These are phyloP conservation scores for Drosophila merina DNA, from an alignment of 2,888 invertebrate genomes.

Conservation along the genomic window DNA sequence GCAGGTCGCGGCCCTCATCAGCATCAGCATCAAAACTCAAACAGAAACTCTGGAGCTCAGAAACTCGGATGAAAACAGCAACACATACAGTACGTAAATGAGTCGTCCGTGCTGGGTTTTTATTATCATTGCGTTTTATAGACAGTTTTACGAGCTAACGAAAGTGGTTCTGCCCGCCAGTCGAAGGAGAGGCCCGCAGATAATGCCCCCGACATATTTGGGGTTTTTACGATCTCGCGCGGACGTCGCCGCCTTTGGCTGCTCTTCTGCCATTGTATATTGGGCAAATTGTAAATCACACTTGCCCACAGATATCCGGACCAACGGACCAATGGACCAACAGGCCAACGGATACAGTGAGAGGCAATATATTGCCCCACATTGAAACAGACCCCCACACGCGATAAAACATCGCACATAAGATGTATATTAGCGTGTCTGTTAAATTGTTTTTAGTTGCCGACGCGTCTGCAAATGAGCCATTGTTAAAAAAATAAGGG, in stretches of 20 bases:
- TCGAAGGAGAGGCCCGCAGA: slow-evolving; percentile 46
- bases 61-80: neutral
- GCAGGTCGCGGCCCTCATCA: slow-evolving; percentile 45
- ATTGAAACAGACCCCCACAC: slow-evolving; percentile 44
- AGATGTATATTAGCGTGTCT: slow-evolving; percentile 65
- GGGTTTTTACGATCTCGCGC: slow-evolving; percentile 62
- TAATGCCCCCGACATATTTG: slow-evolving; percentile 52
- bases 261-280: slow-evolving; percentile 50
- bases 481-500: slow-evolving; percentile 52
- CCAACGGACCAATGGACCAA: neutral
- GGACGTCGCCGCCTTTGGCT: slow-evolving; percentile 16
- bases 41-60: slow-evolving; percentile 13
- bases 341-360: neutral
- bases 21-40: slow-evolving; percentile 34
- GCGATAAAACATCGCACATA: slow-evolving; percentile 40
- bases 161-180: slow-evolving; percentile 72
- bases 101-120: slow-evolving; percentile 62
- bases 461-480: slow-evolving; percentile 71
- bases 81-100: slow-evolving; percentile 55
- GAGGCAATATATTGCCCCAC: slow-evolving; percentile 47
- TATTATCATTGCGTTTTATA: slow-evolving; percentile 80
- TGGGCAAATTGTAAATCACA: slow-evolving; percentile 72
- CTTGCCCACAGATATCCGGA: slow-evolving; percentile 38
- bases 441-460: slow-evolving; percentile 71
- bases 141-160: slow-evolving; percentile 78